phyloP scores from a whole-genome alignment of 1,140 invertebrate genomes.

The Dysdera silvatica region DNA sequence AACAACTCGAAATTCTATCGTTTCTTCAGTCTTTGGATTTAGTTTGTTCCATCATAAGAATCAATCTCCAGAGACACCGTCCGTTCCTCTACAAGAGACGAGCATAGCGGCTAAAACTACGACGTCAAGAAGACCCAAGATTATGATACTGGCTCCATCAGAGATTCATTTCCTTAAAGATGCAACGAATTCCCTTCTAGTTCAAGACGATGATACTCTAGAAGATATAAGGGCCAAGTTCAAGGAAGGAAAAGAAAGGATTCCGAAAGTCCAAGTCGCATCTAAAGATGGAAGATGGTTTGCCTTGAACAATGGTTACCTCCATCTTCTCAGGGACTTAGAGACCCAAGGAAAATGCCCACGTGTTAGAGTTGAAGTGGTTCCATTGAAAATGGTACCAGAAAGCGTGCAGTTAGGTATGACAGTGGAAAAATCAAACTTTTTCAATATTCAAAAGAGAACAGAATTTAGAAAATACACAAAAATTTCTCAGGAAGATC shows the following conservation, averaged over 20 bases:
- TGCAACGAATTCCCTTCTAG: not conserved
- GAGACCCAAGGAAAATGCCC: constrained; percentile 39
- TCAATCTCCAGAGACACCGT: too few species aligned
- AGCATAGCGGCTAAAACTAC: too few species aligned
- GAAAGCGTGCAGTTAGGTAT: constrained; percentile 37
- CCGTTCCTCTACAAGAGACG: too few species aligned
- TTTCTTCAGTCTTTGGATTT: too few species aligned
- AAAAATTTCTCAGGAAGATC: too few species aligned
- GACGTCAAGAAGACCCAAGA: too few species aligned
- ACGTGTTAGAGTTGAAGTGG: constrained; percentile 39
- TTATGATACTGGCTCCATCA: constrained; percentile 10
- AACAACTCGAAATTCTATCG: too few species aligned
- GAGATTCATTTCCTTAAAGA: constrained; percentile 20
- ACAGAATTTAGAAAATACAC: too few species aligned
- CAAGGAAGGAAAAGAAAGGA: not conserved
- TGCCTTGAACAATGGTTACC: constrained; percentile 42
- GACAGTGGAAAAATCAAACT: too few species aligned
- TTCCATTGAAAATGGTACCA: constrained; percentile 41
- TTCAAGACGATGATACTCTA: not conserved
- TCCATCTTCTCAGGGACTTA: constrained; percentile 39
- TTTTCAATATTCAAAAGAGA: too few species aligned
- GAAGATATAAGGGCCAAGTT: constrained; percentile 6
- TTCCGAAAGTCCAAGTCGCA: constrained; percentile 43
- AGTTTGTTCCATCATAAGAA: too few species aligned
- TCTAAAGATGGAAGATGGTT: constrained; percentile 43